phyloP scores from a whole-genome alignment of 2,113 vertebrate genomes.

The Cygnus atratus region DNA sequence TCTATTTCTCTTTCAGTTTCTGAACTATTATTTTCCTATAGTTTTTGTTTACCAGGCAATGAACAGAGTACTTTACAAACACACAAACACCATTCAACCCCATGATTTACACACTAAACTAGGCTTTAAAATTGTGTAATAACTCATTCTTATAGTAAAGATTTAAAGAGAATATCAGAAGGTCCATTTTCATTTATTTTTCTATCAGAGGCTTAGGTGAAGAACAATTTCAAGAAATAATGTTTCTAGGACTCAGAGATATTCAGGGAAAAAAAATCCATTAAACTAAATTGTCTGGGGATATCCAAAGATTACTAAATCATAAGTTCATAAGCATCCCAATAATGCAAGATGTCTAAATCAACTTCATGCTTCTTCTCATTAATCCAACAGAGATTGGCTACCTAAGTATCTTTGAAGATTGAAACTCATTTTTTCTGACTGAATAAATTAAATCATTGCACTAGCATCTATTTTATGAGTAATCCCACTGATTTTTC shows the following conservation, averaged over 20 bases:
- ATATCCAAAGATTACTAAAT: not conserved
- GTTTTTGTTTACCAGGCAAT: not conserved
- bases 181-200: conserved; percentile 25
- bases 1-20: not conserved
- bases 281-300: not conserved
- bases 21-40: not conserved
- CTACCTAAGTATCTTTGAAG: not conserved
- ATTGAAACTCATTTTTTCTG: not conserved
- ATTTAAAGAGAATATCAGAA: not conserved
- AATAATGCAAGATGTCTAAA: not conserved
- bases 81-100: not conserved
- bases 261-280: not conserved
- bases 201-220: not conserved
- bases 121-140: conserved; percentile 7
- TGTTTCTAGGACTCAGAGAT: not conserved
- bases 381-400: not conserved
- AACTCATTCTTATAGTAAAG: not conserved
- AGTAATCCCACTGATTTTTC: not conserved
- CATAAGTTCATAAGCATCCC: not conserved
- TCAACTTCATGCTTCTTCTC: not conserved
- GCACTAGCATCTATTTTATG: not conserved
- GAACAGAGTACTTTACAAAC: not conserved
- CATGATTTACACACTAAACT: not conserved
- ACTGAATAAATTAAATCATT: not conserved
- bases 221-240: not conserved